A percentile compares a stretch with the other conserved stretches of the same genome.
phyloP scores from a whole-genome alignment of 92 coral and sea anemone genomes.

The Muricea muricata region DNA sequence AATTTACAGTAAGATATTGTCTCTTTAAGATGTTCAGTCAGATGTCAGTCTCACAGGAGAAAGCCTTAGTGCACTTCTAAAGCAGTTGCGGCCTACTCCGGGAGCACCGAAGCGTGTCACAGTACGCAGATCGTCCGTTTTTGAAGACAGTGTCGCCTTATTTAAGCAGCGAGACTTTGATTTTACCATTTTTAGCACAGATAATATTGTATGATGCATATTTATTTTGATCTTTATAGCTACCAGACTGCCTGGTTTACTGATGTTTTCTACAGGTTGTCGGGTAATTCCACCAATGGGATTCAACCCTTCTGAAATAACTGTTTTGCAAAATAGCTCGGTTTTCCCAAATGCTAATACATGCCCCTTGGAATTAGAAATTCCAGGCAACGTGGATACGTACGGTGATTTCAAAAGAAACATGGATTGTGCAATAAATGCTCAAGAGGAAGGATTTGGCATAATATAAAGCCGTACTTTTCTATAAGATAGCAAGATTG shows the following conservation, averaged over 20 bases:
- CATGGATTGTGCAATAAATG: conserved; percentile 41
- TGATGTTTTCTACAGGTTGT: conserved; percentile 48
- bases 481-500: neutral
- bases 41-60: neutral
- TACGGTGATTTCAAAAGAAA: conserved; percentile 26
- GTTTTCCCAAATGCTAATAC: conserved; percentile 54
- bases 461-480: neutral
- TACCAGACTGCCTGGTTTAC: conserved; percentile 25
- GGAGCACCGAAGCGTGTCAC: neutral
- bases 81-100: neutral
- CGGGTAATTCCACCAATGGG: conserved; percentile 41
- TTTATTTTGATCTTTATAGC: conserved; percentile 6
- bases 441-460: conserved; percentile 9
- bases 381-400: conserved; percentile 11
- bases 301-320: conserved; percentile 35
- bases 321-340: neutral
- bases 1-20: neutral
- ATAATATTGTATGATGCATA: neutral
- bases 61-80: neutral
- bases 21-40: neutral
- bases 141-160: neutral
- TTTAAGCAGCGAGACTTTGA: conserved; percentile 18
- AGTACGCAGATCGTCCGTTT: conserved; percentile 2
- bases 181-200: neutral
- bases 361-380: conserved; percentile 51